These are phyloP conservation scores for Dryobates pubescens DNA, from an alignment of 2,797 vertebrate genomes.

Conservation along the genomic window DNA sequence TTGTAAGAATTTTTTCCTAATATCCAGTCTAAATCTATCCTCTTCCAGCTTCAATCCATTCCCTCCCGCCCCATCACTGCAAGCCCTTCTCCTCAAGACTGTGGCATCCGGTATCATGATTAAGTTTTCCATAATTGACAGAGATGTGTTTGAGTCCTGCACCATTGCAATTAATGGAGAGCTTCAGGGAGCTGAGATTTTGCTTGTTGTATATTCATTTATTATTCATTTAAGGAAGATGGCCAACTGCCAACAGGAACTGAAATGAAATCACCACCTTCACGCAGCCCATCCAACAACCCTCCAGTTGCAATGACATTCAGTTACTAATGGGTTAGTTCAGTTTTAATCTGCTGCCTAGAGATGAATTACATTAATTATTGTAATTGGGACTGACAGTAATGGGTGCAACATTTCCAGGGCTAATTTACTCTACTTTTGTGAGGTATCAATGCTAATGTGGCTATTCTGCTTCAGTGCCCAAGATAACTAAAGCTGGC, in stretches of 20 bases:
- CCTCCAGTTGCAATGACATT: constrained; percentile 50
- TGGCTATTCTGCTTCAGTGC: constrained; percentile 55
- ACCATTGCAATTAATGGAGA: constrained; percentile 44
- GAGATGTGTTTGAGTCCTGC: background rate
- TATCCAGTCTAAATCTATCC: too few species aligned
- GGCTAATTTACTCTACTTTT: constrained; percentile 70
- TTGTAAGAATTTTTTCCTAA: too few species aligned
- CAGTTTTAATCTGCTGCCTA: constrained; percentile 61
- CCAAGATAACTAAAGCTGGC: constrained; percentile 42
- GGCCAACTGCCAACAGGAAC: constrained; percentile 60
- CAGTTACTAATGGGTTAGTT: constrained; percentile 67
- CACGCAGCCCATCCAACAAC: constrained; percentile 46
- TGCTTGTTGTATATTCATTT: constrained; percentile 63
- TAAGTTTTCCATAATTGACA: constrained; percentile 51
- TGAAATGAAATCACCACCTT: constrained; percentile 66
- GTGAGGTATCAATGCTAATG: constrained; percentile 56
- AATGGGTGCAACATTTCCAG: constrained; percentile 69
- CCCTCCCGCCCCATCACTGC: too few species aligned
- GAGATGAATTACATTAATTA: constrained; percentile 73
- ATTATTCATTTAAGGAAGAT: constrained; percentile 64
- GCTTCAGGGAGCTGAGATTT: constrained; percentile 42
- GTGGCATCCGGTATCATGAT: background rate
- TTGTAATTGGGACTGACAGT: constrained; percentile 69
- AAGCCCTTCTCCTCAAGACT: too few species aligned
- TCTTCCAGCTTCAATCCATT: too few species aligned